Evolutionary conservation across 1,140 invertebrate genomes (phyloP).

Genomic region (Saccostrea echinata): DNA sequence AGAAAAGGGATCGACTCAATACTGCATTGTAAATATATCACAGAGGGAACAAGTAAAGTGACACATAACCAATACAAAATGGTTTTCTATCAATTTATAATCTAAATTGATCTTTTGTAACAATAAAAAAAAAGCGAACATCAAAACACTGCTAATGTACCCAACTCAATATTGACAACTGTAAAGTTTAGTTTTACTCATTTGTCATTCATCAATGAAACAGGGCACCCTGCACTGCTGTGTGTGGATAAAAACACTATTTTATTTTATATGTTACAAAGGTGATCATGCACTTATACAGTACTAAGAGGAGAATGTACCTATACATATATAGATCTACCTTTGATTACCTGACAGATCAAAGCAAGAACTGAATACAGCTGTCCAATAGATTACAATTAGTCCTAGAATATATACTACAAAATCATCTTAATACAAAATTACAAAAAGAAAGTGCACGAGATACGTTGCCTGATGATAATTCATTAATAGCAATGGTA

Average conservation of each 20-base stretch:
- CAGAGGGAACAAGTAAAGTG: not conserved
- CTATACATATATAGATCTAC: not conserved
- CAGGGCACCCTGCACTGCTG: not conserved
- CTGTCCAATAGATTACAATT: not conserved
- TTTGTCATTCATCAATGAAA: not conserved
- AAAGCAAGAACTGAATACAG: not conserved
- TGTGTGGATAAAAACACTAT: not conserved
- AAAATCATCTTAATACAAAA: not conserved
- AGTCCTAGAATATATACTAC: too few relatives aligned
- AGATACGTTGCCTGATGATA: not conserved
- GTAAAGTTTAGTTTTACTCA: not conserved
- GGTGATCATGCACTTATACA: not conserved
- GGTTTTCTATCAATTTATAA: not conserved
- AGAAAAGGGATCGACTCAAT: not conserved
- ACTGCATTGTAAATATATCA: not conserved
- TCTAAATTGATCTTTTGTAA: constrained; percentile 2
- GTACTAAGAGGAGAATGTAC: constrained; percentile 5
- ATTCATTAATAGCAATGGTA: too few relatives aligned
- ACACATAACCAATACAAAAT: constrained; percentile 18
- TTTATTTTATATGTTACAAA: not conserved
- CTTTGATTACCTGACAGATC: constrained; percentile 27
- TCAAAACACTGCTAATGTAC: constrained; percentile 20
- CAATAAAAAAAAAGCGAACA: not conserved
- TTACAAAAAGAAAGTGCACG: not conserved
- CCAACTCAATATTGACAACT: not conserved